Percentiles rank a stretch among this genome's conserved stretches.
phyloP scores from a whole-genome alignment of 2,113 vertebrate species.

The Phoxinus phoxinus region DNA sequence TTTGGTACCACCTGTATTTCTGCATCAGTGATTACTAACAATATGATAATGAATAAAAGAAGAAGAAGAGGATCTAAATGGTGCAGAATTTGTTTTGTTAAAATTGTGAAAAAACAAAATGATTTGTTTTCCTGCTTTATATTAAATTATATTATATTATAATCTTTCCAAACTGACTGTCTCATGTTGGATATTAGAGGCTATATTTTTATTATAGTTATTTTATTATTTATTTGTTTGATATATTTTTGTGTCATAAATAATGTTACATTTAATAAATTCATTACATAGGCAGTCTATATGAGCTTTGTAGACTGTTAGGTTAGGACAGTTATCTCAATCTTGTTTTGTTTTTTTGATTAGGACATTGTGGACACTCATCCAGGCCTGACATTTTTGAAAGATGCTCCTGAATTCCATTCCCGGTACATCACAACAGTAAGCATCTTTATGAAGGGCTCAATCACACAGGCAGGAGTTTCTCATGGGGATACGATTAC shows the following conservation, averaged over 20 bases:
- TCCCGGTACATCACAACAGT: conserved; percentile 98
- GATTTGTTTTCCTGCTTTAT: neutral
- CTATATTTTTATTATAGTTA: neutral
- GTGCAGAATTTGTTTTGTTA: too few species aligned
- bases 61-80: neutral
- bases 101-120: too few species aligned
- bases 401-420: conserved; percentile 98
- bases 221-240: too few species aligned
- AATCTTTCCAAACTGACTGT: neutral
- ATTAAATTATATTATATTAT: neutral
- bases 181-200: neutral
- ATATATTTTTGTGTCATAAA: too few species aligned
- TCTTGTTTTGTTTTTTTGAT: conserved; percentile 49
- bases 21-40: neutral
- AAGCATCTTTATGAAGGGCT: conserved; percentile 55
- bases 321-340: conserved; percentile 22
- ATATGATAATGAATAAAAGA: neutral
- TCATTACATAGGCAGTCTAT: neutral
- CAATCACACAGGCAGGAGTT: neutral
- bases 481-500: neutral
- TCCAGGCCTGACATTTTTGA: conserved; percentile 95
- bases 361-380: conserved; percentile 98
- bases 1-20: neutral
- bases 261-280: neutral
- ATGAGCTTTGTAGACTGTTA: neutral